Percentiles rank a stretch among this genome's conserved stretches.
phyloP scores from a whole-genome alignment of 2,888 invertebrate genomes.

The Entomobrya multifasciata region DNA sequence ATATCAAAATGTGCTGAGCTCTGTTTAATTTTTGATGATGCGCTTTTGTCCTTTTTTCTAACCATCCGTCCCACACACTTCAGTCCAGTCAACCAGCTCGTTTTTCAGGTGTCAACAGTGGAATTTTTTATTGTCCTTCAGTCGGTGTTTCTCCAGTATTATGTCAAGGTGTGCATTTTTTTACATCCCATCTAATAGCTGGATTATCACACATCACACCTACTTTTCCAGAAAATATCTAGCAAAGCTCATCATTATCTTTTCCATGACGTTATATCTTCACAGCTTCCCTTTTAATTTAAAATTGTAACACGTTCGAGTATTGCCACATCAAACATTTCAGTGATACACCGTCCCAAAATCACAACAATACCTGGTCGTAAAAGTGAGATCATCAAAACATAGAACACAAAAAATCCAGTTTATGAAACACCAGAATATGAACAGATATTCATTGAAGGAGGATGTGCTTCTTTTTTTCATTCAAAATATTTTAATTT shows the following conservation, averaged over 20 bases:
- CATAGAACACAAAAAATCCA: not conserved
- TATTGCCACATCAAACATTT: not conserved
- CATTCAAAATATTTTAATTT: not conserved
- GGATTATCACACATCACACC: conserved; percentile 60
- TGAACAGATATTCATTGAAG: not conserved
- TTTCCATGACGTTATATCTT: not conserved
- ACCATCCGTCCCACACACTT: not conserved
- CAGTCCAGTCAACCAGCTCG: not conserved
- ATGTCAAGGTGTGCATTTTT: conserved; percentile 28
- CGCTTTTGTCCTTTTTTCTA: not conserved
- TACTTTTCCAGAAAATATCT: not conserved
- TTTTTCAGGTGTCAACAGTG: conserved; percentile 35
- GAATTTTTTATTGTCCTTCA: too few relatives aligned
- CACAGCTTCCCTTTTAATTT: not conserved
- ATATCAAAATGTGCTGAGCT: not conserved
- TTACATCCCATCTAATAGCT: conserved; percentile 25
- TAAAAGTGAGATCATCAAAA: not conserved
- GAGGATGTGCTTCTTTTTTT: not conserved
- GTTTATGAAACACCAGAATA: not conserved
- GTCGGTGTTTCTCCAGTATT: conserved; percentile 9
- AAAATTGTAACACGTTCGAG: too few relatives aligned
- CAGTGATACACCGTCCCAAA: not conserved
- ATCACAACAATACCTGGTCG: not conserved
- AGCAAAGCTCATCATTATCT: conserved; percentile 29
- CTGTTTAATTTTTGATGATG: conserved; percentile 39